Percentiles rank a stretch among this genome's conserved stretches.
Evolutionary conservation across 2,113 vertebrate genomes (phyloP).

Genomic region (Vombatus ursinus): DNA sequence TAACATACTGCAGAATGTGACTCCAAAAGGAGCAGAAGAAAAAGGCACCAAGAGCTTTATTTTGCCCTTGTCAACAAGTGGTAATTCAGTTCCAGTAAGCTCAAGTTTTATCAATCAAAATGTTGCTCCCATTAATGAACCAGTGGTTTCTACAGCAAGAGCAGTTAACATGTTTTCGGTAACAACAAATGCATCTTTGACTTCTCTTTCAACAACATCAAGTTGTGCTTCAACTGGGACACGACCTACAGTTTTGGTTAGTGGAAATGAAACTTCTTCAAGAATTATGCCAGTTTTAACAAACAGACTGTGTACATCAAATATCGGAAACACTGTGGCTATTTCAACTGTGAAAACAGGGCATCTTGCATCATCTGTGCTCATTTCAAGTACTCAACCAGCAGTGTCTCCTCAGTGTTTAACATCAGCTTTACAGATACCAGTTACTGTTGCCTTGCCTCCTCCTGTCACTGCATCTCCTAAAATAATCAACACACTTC

Average conservation of each 20-base stretch:
- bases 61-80: constrained; percentile 68
- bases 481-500: constrained; percentile 74
- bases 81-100: constrained; percentile 73
- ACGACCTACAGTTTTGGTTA: constrained; percentile 72
- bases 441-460: constrained; percentile 81
- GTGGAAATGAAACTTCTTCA: constrained; percentile 79
- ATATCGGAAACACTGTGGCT: constrained; percentile 82
- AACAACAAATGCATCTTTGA: constrained; percentile 72
- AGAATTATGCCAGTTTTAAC: constrained; percentile 78
- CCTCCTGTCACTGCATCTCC: constrained; percentile 67
- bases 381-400: constrained; percentile 86
- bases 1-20: constrained; percentile 83
- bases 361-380: constrained; percentile 89
- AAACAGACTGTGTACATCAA: constrained; percentile 78
- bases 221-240: constrained; percentile 67
- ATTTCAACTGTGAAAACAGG: constrained; percentile 90
- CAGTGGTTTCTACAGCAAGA: constrained; percentile 73
- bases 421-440: constrained; percentile 81
- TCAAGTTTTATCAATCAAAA: constrained; percentile 75
- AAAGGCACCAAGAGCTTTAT: constrained; percentile 64
- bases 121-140: constrained; percentile 74
- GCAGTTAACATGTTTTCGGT: constrained; percentile 70
- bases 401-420: constrained; percentile 78
- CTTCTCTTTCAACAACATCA: constrained; percentile 77
- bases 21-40: constrained; percentile 80